Evolutionary conservation across 2,797 vertebrate species (phyloP).

Genomic region (Sus cebifrons): DNA sequence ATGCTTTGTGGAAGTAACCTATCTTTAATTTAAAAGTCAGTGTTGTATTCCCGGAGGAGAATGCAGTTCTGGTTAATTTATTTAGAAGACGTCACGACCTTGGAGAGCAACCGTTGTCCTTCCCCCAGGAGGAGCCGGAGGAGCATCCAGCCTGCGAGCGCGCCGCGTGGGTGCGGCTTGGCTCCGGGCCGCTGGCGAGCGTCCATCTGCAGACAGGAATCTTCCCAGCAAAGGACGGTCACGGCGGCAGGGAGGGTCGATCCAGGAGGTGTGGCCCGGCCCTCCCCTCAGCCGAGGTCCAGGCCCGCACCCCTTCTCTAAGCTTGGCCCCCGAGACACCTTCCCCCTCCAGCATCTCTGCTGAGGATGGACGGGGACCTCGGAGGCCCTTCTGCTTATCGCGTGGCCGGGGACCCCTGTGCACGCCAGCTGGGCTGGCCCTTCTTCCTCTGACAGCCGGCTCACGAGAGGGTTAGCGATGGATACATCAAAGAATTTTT

Average conservation of each 20-base stretch:
- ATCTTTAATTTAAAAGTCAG: slow-evolving; percentile 54
- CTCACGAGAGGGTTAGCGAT: not conserved
- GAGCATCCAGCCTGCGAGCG: not conserved
- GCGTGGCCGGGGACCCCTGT: not conserved
- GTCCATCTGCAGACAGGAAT: not conserved
- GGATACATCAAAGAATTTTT: not conserved
- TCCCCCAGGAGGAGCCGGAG: not conserved
- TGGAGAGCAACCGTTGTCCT: not conserved
- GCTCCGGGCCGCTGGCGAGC: not conserved
- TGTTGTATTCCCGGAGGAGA: slow-evolving; percentile 58
- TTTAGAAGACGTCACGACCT: not conserved
- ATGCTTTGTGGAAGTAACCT: slow-evolving; percentile 7
- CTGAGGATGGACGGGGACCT: not conserved
- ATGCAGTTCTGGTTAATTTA: not conserved
- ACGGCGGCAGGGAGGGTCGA: accelerated
- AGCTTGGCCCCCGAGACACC: not conserved
- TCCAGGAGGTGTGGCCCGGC: not conserved
- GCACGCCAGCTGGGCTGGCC: not conserved
- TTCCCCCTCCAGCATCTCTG: not conserved
- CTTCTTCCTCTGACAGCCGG: not conserved
- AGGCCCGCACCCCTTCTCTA: accelerated
- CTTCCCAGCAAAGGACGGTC: not conserved
- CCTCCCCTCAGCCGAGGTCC: not conserved
- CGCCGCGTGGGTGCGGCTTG: not conserved
- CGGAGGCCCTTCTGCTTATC: not conserved